phyloP scores from a whole-genome alignment of 2,888 invertebrate genomes.

The Apamea monoglypha region DNA sequence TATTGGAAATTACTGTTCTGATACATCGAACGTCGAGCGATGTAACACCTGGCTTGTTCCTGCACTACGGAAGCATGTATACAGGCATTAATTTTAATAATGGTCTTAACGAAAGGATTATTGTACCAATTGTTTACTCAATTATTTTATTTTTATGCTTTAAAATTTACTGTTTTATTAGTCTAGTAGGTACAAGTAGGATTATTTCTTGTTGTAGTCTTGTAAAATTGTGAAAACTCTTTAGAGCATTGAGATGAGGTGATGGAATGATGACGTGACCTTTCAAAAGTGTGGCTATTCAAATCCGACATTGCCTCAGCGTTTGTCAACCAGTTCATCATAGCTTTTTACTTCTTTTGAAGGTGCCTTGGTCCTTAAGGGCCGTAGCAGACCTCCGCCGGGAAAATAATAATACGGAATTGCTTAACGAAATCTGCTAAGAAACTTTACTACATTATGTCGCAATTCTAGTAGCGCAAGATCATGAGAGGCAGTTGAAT shows the following conservation, averaged over 20 bases:
- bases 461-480: not conserved
- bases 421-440: not conserved
- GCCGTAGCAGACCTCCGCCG: not conserved
- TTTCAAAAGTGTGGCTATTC: not conserved
- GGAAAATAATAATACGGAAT: not conserved
- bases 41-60: slow-evolving; percentile 16
- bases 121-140: not conserved
- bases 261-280: not conserved
- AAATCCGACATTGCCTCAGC: not conserved
- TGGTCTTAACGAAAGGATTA: not conserved
- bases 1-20: slow-evolving; percentile 49
- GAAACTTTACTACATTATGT: not conserved
- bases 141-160: not conserved
- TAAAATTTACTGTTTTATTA: not conserved
- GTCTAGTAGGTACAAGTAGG: not conserved
- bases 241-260: not conserved
- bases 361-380: not conserved
- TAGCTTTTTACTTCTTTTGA: not conserved
- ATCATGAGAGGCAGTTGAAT: not conserved
- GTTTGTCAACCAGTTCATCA: not conserved
- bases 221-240: not conserved
- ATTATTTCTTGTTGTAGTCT: not conserved
- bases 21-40: slow-evolving; percentile 18
- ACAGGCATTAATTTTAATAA: slow-evolving; percentile 15
- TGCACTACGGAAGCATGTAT: slow-evolving; percentile 1